Evolutionary conservation across 64 coral and sea anemone species (phyloP), one percentile per base, ranked within the genome.

Genomic region (Montipora cactus): DNA sequence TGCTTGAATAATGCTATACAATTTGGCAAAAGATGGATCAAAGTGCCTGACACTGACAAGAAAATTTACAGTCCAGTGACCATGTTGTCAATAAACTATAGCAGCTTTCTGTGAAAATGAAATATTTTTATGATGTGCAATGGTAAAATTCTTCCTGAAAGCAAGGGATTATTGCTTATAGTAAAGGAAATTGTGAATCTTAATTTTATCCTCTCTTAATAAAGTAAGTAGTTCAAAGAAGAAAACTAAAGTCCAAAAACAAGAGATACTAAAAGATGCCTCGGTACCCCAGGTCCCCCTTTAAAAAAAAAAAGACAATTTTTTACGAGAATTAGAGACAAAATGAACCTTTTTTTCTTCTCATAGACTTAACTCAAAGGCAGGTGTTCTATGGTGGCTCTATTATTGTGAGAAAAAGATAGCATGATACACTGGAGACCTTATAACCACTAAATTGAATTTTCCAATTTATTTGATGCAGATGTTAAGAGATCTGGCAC

Each of bases 301-400:
- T 8, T 81, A 5, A 47, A 19, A 48, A 8, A 50, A 19, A 49
- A 46, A 1, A 25, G 44, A 67, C 58, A 46, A 4, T 47, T 47
- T 67, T 84, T 67, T 15, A n/a, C 25, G 45, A 14, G 3, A 44
- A 48, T 21, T 13, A 18, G 23, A 22, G 66, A 47, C 5, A 86
- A 14, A 21, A n/a, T 4, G 22, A 86, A 50, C 4, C 14, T 14
- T 50, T 49, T 86, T 86, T 86, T 23, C 9, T 6, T 3, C 9
- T 9, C 11, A 57, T 37, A 62, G 28, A 84, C 59, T 67, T 64
- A 44, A 67, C 14, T 2, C 2, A 7, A 8, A 70, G 11, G 47
- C 82, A 71, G 82, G 82, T 86, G 82, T 8, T 52, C 47, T 72
- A 86, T 86, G 82, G 82, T 86, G 82, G 82, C 61, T 19, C 11